Evolutionary conservation across 2,797 vertebrate species (phyloP).

Genomic region (Xenops minutus): DNA sequence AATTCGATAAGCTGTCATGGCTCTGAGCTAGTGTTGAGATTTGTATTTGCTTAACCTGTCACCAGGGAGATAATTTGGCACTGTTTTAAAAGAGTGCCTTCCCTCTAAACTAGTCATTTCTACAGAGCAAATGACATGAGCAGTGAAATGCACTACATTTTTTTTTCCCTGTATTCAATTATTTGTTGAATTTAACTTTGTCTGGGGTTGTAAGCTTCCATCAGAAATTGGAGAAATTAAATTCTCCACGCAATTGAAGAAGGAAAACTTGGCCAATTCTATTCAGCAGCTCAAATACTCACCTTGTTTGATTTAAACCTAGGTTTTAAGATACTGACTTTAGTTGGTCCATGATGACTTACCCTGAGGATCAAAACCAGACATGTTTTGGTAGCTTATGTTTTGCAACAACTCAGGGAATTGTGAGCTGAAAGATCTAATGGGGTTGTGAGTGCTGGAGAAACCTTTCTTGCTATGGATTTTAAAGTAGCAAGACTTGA

Average conservation of each 20-base stretch:
- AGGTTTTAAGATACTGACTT: not conserved
- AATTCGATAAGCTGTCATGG: not conserved
- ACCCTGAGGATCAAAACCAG: not conserved
- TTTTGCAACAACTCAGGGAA: not conserved
- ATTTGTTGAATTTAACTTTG: not conserved
- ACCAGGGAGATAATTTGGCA: not conserved
- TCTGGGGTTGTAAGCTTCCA: not conserved
- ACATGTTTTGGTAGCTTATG: not conserved
- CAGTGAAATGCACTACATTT: accelerated
- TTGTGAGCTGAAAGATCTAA: not conserved
- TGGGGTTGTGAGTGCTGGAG: not conserved
- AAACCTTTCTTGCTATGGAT: not conserved
- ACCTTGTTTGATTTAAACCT: not conserved
- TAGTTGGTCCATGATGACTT: not conserved
- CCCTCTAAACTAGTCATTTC: not conserved
- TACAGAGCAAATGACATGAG: not conserved
- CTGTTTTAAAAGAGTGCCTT: not conserved
- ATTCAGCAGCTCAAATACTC: not conserved
- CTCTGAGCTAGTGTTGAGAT: not conserved
- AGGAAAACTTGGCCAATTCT: not conserved
- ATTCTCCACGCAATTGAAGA: not conserved
- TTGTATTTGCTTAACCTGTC: not conserved
- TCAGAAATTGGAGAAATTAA: not conserved
- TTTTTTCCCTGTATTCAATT: not conserved
- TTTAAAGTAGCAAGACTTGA: not conserved